Base-by-base conservation (phyloP, 2,797 vertebrate genomes). In the Chelonia mydas region DNA sequence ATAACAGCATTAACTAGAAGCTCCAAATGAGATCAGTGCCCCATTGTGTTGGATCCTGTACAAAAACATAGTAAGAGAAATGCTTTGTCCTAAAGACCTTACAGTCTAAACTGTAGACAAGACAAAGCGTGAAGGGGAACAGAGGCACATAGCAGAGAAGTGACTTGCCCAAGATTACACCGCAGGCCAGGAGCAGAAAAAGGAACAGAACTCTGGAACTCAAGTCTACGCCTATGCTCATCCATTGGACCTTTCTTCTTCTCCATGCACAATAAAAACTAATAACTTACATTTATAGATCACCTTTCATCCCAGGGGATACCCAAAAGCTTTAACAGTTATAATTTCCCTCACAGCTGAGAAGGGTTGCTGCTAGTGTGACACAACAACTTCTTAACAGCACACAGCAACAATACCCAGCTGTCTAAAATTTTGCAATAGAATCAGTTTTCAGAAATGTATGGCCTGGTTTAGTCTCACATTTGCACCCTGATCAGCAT, bases 401-500 rank as follows among this genome's bases (percentile, higher is more conserved):
- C 51, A 7, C 50, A 53, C 28, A 90, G 57, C 23, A 86, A 0
- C 25, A 82, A 33, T 74, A 88, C 7, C 77, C 61, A 41, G 0
- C 0, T 83, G 45, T 0, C 9, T 9, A 50, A 21, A 41, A 51
- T 54, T n/a, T 51, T 81, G 50, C 31, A 81, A 54, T n/a, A 53
- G 74, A 47, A 77, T 77, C 74, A 49, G 13, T 31, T 49, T 47
- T 77, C 41, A 31, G 45, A 77, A 49, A 49, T 49, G 41, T 49
- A 77, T 49, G 50, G 33, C 33, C 19, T n/a, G 74, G 23, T 4
- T 7, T 0, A 1, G 10, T 28, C 54, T 84, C 50, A 53, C 74
- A 12, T 53, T 2, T 83, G 83, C 55, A 33, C 28, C 0, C 0
- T 15, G 37, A 51, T 50, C 55, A 27, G 33, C 0, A 0, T 51